Conservation (phyloP, 2,797 vertebrate genomes). For the Epinephelus malabaricus region DNA sequence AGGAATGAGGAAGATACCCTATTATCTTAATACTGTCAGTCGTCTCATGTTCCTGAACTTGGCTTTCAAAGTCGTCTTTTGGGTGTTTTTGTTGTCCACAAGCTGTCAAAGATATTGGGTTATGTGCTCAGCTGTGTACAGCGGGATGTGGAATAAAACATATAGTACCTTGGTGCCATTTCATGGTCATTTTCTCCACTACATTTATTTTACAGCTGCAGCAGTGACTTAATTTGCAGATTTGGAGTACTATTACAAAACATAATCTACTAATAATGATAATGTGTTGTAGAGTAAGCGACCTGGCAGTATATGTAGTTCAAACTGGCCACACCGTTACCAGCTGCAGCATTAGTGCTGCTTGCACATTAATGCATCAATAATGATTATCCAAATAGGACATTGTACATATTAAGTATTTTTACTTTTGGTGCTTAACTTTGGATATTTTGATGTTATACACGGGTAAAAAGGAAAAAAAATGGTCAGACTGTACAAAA, state of each 20-base stretch:
- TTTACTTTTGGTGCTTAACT: neutral
- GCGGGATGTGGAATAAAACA: conserved; percentile 1
- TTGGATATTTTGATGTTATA: neutral
- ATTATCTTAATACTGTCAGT: conserved; percentile 49
- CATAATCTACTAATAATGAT: neutral
- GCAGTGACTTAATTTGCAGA: neutral
- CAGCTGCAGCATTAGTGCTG: too few species aligned
- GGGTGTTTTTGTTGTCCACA: conserved; percentile 19
- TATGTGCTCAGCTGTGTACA: neutral
- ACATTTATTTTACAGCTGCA: neutral
- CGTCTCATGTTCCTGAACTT: conserved; percentile 34
- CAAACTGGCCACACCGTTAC: neutral
- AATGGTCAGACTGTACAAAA: too few species aligned
- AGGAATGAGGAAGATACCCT: conserved; percentile 55
- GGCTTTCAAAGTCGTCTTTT: conserved; percentile 34
- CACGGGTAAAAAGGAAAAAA: neutral
- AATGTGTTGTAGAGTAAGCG: neutral
- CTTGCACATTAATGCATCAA: neutral
- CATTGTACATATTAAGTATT: neutral
- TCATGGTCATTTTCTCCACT: too few species aligned
- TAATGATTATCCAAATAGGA: neutral
- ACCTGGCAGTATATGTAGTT: neutral
- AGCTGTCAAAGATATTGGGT: neutral
- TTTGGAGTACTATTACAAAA: neutral
- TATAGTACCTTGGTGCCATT: neutral